Base-by-base conservation (phyloP, 2,113 vertebrate species). In the Apodemus speciosus region DNA sequence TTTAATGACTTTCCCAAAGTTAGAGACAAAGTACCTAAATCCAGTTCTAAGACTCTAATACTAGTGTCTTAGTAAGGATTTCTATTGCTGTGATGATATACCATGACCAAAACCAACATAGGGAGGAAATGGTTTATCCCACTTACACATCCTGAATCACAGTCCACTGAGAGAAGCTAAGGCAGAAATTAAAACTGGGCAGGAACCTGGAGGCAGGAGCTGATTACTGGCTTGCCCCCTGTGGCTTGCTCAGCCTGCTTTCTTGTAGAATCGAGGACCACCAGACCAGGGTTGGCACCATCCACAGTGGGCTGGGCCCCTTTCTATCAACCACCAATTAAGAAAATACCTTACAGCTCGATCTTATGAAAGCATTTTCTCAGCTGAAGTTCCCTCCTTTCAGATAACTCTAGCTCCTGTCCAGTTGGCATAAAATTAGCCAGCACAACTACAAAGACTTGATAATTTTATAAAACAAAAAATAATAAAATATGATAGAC, bases 1-100 rank as follows among this genome's bases (percentile, higher is more conserved):
- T 85, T 91, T 81, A 91, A 76, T 85, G 79, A 96, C 46, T 95
- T 93, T 10, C 2, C 25, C 32, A 87, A 89, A 95, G 38, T 79
- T 69, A 79, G 49, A 66, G 35, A 8, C n/a, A 94, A 89, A 94
- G 75, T 35, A 81, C 38, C 2, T 11, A 93, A 91, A 88, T 79
- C 38, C 35, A 87, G 4, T 88, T 85, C 60, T 32, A 81, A 77
- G 43, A 49, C 4, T 76, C 32, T 32, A 43, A 83, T 62, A 43
- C 25, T 30, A 18, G 4, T 30, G 38, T 62, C 56, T 62, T 43
- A 62, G 25, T 62, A 30, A 30, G 27, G 23, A 38, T 83, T 62
- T 83, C 53, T 81, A 40, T 25, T 15, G 13, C n/a, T 81, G 53
- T 38, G 13, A 16, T 40, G 56, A 30, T 27, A 62, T 15, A 43